Evolutionary conservation across 2,888 invertebrate species (phyloP).

Genomic region (Apamea crenata): DNA sequence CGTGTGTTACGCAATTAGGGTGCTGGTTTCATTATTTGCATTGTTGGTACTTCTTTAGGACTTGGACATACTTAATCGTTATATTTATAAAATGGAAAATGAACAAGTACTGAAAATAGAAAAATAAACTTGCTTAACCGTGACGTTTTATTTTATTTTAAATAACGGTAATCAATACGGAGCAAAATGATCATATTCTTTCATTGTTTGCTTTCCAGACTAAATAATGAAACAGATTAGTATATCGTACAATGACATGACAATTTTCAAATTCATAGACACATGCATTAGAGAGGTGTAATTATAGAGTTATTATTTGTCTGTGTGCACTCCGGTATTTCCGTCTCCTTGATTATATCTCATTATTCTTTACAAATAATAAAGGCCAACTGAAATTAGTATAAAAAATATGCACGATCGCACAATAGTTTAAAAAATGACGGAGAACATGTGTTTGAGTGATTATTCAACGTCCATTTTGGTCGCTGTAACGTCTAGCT

Average conservation of each 20-base stretch:
- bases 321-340: slow-evolving; percentile 3
- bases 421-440: neutral
- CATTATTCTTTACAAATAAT: neutral
- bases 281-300: slow-evolving; percentile 8
- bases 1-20: too few relatives aligned
- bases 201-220: neutral
- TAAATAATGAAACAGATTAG: slow-evolving; percentile 6
- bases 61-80: neutral
- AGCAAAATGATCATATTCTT: neutral
- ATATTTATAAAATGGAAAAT: neutral
- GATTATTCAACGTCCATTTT: neutral
- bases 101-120: neutral
- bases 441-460: neutral
- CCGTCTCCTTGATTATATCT: slow-evolving; percentile 2
- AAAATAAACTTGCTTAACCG: neutral
- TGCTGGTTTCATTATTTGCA: neutral
- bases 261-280: slow-evolving; percentile 8
- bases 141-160: too few relatives aligned
- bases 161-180: neutral
- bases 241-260: slow-evolving; percentile 9
- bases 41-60: neutral
- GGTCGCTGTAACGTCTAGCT: neutral
- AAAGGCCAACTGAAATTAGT: neutral
- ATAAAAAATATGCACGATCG: neutral
- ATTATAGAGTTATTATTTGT: slow-evolving; percentile 16